Percentiles rank a stretch among this genome's conserved stretches.
These are phyloP conservation scores for Balaenoptera acutorostrata DNA, from an alignment of 2,113 vertebrate genomes.

Conservation along the genomic window DNA sequence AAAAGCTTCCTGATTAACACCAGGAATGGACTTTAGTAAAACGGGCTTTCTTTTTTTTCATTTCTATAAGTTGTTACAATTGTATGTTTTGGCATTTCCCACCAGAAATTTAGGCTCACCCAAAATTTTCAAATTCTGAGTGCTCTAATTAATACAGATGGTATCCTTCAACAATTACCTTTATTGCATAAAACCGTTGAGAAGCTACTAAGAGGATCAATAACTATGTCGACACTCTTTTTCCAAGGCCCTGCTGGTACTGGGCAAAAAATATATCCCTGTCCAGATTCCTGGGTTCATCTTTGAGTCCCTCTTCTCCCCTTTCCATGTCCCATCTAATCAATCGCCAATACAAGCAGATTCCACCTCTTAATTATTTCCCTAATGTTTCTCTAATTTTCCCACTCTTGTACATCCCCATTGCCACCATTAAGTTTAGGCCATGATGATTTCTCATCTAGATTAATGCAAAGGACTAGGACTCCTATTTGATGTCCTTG, in stretches of 20 bases:
- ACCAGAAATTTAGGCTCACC: not conserved
- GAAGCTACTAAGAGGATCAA: not conserved
- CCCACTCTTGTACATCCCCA: not conserved
- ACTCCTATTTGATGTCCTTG: not conserved
- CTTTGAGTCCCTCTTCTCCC: not conserved
- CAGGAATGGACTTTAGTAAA: not conserved
- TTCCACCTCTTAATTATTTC: not conserved
- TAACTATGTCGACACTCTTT: not conserved
- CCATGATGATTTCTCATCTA: not conserved
- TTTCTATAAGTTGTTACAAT: not conserved
- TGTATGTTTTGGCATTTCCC: not conserved
- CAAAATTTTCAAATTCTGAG: not conserved
- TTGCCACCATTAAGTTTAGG: not conserved
- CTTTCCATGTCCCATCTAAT: not conserved
- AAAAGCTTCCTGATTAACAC: not conserved
- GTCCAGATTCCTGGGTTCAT: not conserved
- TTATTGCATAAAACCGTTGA: not conserved
- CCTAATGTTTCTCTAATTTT: not conserved
- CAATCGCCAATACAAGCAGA: not conserved
- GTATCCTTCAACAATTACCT: not conserved
- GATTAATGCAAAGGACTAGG: not conserved
- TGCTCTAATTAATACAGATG: not conserved
- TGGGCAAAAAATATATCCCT: not conserved
- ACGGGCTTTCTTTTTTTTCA: not conserved
- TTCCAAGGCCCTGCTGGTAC: not conserved